Evolutionary conservation across 2,113 vertebrate species (phyloP).

Genomic region (Rhinoptilus africanus): DNA sequence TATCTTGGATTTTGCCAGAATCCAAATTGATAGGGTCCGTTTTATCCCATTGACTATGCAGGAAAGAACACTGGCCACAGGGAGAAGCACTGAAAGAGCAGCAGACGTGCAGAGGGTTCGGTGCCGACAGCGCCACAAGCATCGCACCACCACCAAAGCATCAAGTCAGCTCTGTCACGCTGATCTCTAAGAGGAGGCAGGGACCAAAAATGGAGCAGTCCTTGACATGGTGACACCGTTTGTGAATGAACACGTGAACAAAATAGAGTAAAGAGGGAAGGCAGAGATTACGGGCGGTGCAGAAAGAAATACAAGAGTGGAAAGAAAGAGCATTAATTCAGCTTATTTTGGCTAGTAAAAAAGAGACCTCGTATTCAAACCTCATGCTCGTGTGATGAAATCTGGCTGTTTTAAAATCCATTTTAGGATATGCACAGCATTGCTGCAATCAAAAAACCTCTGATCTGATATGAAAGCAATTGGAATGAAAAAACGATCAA

Average conservation of each 20-base stretch:
- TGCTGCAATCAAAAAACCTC: neutral
- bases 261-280: neutral
- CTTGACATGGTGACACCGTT: neutral
- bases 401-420: neutral
- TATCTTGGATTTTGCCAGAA: neutral
- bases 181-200: neutral
- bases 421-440: neutral
- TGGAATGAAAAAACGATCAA: neutral
- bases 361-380: neutral
- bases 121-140: rapidly evolving
- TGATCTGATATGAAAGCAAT: neutral
- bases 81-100: neutral
- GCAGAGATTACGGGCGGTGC: neutral
- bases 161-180: neutral
- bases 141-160: neutral
- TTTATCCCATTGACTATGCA: neutral
- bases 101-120: neutral
- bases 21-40: neutral
- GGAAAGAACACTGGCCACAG: neutral
- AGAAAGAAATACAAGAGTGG: neutral
- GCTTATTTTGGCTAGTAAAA: neutral
- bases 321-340: neutral
- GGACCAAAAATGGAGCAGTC: neutral
- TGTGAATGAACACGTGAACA: neutral
- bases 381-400: neutral